Evolutionary conservation across 2,888 invertebrate genomes (phyloP), one percentile per base, ranked within the genome.

Genomic region (Physocephala rufipes): DNA sequence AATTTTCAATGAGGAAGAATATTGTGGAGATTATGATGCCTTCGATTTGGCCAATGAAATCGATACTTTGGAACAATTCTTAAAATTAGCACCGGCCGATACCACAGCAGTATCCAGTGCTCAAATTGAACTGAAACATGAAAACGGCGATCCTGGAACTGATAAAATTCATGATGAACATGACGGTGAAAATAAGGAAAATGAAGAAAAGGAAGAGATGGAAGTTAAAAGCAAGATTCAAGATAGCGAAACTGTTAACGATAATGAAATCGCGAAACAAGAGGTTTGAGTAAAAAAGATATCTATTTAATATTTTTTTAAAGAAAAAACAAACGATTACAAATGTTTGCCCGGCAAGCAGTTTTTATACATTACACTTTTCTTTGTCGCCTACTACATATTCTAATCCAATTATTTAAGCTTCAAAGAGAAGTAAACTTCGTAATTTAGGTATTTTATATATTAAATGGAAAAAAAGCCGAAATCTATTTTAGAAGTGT

Each of bases 31-130:
- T 86, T 97, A 96, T 87, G 95, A 96, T 84, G 93, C 91, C 81
- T 96, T 97, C 87, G 95, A 95, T 86, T 87, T 94, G 87, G 93
- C 96, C 24, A 94, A 96, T 87, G 97, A 97, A 89, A 90, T 92
- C 77, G 95, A 97, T 82, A 93, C 92, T 78, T 88, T 97, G 86
- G 95, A 96, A 84, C 91, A 92, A 83, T 97, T 97, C 85, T 87
- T 96, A 73, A 95, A 95, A 86, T 83, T 94, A 78, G 90, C 91
- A 78, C 88, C 89, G 1, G 89, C 90, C 66, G 87, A 88, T 69
- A 82, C 84, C 16, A 84, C 85, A 58, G 78, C 85, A 79, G 77
- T 82, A 67, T 87, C 88, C 72, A 87, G 85, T 75, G 87, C 87
- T 69, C 88, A 88, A 77, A 85, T 87, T 67, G 83, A 85, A 76